Base-by-base conservation (phyloP, 2,113 vertebrate species). In the Zosterops pallidus region DNA sequence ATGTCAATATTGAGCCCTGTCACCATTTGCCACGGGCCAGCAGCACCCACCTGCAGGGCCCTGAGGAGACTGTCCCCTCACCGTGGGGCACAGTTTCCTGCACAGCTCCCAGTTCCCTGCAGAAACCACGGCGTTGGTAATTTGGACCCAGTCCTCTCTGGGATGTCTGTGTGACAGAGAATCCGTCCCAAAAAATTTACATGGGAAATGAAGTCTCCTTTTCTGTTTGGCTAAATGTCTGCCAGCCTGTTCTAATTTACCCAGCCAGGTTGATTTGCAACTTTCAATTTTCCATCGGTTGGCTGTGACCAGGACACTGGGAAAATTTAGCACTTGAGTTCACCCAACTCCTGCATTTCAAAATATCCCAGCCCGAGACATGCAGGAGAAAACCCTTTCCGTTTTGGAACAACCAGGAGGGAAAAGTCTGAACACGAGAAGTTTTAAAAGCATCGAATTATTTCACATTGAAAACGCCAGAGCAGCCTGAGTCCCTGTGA, bases 171-270 rank as follows among this genome's bases (percentile, higher is more conserved):
- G 57, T 56, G 78, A 87, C 42, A 63, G 89, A 82, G 95, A 89
- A 94, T 76, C 79, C 7, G 0, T 92, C 92, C 94, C 92, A 81
- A 81, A 95, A 92, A 93, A 63, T 77, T 86, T 95, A 94, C 94
- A 95, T 96, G 95, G 96, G 96, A 97, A 97, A 96, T 97, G 94
- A 97, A 97, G 96, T 97, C 95, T 97, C 96, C 94, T 96, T 97
- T 97, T 97, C 92, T 97, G 96, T 97, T 97, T 97, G 92, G 96
- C 80, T 97, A 94, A 90, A 89, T 3, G 95, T 97, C 95, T 97
- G 96, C 96, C 95, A 97, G 95, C 94, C 89, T 94, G 94, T 94
- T 97, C 91, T 96, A 92, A 97, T 97, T 94, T 94, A 89, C 81
- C 94, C 96, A 64, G 95, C 96, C 83, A 83, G 95, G 94, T 70